phyloP scores from a whole-genome alignment of 2,797 vertebrate genomes.

The Odontamblyopus lacepedii region DNA sequence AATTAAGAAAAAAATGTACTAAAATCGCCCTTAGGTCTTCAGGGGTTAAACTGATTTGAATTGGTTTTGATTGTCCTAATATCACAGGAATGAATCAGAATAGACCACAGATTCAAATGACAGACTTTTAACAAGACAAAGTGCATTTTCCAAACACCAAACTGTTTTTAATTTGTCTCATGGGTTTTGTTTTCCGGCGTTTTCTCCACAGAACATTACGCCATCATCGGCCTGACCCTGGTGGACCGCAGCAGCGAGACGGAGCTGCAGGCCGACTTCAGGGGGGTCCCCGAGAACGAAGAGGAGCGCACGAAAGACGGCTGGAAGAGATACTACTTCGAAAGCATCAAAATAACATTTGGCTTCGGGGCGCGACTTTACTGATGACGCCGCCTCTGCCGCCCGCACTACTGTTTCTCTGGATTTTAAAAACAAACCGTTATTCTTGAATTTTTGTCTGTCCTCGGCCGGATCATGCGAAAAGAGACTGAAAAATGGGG shows the following conservation, averaged over 20 bases:
- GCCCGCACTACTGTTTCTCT: constrained; percentile 7
- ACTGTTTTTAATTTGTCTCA: no score
- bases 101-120: no score
- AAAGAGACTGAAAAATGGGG: constrained; percentile 20
- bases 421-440: constrained; percentile 36
- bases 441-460: constrained; percentile 11
- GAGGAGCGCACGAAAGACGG: constrained; percentile 92
- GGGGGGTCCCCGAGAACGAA: constrained; percentile 86
- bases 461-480: constrained; percentile 28
- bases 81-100: no score
- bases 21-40: no score
- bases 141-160: no score
- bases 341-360: constrained; percentile 97
- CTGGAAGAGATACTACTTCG: constrained; percentile 96
- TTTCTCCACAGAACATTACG: constrained; percentile 85
- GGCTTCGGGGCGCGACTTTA: constrained; percentile 90
- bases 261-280: constrained; percentile 87
- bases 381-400: constrained; percentile 66
- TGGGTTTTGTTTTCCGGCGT: no score
- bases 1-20: no score
- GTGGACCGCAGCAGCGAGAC: constrained; percentile 88
- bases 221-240: constrained; percentile 86
- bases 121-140: no score
- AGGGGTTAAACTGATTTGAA: no score
- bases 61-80: no score